Evolutionary conservation across 2,888 invertebrate species (phyloP).

Genomic region (Pardosa pseudoannulata): DNA sequence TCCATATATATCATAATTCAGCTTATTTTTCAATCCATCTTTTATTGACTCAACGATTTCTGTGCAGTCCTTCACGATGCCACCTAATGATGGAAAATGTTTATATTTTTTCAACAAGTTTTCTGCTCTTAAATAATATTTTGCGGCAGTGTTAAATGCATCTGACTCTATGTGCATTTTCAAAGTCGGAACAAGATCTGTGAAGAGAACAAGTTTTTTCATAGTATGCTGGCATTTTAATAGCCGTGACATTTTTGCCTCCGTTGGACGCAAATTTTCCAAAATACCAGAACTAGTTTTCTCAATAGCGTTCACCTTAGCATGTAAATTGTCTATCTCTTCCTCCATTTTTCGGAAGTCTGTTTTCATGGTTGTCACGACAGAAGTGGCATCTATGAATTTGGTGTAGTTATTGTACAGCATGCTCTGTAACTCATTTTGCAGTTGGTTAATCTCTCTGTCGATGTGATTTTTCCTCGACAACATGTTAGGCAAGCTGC

Average conservation of each 20-base stretch:
- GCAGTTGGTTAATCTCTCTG: constrained; percentile 5
- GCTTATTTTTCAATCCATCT: neutral
- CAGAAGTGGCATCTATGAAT: constrained; percentile 14
- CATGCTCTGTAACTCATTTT: constrained; percentile 17
- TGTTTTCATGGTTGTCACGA: constrained; percentile 25
- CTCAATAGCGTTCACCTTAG: neutral
- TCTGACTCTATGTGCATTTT: constrained; percentile 10
- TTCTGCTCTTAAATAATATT: constrained; percentile 23
- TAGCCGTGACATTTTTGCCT: neutral
- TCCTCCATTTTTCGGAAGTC: constrained; percentile 22
- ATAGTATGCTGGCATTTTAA: constrained; percentile 6
- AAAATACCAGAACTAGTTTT: constrained; percentile 20
- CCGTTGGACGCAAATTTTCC: constrained; percentile 16
- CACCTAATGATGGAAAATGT: neutral
- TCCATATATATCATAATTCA: constrained; percentile 7
- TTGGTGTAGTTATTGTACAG: constrained; percentile 48
- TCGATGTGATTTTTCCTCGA: constrained; percentile 16
- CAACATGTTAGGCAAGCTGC: constrained; percentile 24
- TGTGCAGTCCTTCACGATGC: neutral
- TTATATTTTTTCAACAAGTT: constrained; percentile 4
- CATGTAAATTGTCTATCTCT: neutral
- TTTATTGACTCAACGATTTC: neutral
- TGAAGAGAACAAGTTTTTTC: neutral
- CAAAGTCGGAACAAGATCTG: constrained; percentile 28
- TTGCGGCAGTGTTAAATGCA: neutral